These are phyloP conservation scores for Pipistrellus kuhlii DNA, from an alignment of 2,797 vertebrate genomes.

Conservation along the genomic window DNA sequence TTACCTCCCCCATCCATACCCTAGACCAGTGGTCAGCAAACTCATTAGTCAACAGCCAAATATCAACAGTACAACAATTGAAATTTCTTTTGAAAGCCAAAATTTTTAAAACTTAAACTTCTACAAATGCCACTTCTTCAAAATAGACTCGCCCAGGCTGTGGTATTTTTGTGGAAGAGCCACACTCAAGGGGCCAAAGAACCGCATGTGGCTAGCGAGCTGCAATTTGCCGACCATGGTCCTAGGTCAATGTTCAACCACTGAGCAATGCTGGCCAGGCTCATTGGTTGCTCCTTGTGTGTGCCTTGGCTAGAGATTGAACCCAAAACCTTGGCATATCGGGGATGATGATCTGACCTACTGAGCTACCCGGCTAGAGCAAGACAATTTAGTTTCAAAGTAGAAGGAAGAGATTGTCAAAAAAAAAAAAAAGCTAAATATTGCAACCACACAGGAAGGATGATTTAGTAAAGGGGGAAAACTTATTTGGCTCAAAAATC, in stretches of 20 bases:
- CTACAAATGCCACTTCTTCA: no score
- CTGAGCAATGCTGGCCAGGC: no score
- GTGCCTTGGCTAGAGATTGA: background rate
- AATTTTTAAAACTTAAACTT: no score
- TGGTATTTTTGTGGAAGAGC: no score
- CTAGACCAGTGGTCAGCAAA: background rate
- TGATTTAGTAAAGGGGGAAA: background rate
- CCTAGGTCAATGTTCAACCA: no score
- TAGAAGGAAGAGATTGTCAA: background rate
- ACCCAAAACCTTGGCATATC: background rate
- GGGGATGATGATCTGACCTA: background rate
- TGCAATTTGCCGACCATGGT: no score
- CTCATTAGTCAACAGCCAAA: no score
- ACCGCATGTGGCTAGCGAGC: no score
- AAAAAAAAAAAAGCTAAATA: conserved; percentile 33
- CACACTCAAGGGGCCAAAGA: no score
- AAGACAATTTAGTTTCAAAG: background rate
- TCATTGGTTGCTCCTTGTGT: background rate
- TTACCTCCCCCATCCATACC: background rate
- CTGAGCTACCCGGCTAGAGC: background rate
- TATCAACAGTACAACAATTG: no score
- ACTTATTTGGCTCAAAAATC: background rate
- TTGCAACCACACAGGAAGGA: background rate
- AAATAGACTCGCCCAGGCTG: no score
- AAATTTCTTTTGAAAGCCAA: no score